phyloP scores from a whole-genome alignment of 2,113 vertebrate genomes.

The Dunckerocampus dactyliophorus region DNA sequence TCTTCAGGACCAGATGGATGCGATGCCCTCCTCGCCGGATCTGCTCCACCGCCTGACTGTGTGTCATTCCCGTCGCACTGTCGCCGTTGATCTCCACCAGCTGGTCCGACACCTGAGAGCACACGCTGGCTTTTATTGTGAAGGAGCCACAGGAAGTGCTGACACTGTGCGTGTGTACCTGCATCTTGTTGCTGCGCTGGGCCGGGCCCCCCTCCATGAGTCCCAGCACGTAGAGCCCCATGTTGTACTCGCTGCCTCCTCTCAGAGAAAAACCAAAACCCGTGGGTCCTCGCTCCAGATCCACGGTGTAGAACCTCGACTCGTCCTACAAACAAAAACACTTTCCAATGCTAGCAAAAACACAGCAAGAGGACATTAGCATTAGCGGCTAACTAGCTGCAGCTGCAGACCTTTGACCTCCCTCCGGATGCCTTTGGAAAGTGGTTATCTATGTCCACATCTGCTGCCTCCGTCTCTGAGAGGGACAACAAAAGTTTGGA shows the following conservation, averaged over 20 bases:
- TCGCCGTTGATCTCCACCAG: constrained; percentile 81
- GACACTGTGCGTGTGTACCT: constrained; percentile 52
- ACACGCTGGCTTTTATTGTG: not conserved
- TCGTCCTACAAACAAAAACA: constrained; percentile 30
- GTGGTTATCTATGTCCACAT: constrained; percentile 60
- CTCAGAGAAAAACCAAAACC: constrained; percentile 83
- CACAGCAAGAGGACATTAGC: too few species aligned
- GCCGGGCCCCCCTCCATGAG: constrained; percentile 82
- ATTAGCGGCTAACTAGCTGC: too few species aligned
- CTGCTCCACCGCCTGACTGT: constrained; percentile 78
- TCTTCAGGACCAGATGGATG: constrained; percentile 76
- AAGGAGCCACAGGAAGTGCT: not conserved
- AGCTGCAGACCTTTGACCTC: constrained; percentile 63
- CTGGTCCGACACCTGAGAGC: constrained; percentile 76
- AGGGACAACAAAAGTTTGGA: not conserved
- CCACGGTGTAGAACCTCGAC: constrained; percentile 72
- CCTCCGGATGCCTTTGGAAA: constrained; percentile 52
- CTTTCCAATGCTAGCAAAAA: too few species aligned
- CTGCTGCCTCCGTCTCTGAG: constrained; percentile 56
- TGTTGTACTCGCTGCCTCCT: constrained; percentile 79
- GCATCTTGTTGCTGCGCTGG: constrained; percentile 77
- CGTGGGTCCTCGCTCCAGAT: constrained; percentile 71
- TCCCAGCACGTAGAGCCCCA: constrained; percentile 75
- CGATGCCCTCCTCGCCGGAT: constrained; percentile 74
- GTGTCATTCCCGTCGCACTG: constrained; percentile 77